Evolutionary conservation across 2,797 vertebrate genomes (phyloP).

Genomic region (Urocyon cinereoargenteus): DNA sequence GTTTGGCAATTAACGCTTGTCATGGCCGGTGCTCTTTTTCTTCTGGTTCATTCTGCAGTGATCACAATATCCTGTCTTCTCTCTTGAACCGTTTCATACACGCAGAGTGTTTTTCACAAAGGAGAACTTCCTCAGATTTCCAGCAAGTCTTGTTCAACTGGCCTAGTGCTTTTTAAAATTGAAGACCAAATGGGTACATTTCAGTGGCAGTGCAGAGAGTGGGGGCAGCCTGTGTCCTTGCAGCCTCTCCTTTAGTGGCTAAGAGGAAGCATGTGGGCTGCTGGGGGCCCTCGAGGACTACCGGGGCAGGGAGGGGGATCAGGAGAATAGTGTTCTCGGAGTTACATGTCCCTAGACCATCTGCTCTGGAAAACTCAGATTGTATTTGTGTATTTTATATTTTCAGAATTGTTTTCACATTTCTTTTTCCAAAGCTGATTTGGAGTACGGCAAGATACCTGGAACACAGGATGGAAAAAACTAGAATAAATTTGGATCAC

Average conservation of each 20-base stretch:
- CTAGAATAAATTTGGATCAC: background rate
- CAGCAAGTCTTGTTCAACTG: background rate
- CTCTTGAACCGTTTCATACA: background rate
- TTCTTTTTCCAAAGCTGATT: conserved; percentile 52
- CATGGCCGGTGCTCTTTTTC: background rate
- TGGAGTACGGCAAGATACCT: background rate
- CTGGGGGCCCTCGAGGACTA: no score
- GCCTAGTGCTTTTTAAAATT: background rate
- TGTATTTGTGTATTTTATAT: background rate
- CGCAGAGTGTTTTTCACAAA: background rate
- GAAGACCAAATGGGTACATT: background rate
- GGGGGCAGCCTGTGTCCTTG: background rate
- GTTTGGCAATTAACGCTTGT: background rate
- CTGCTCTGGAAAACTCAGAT: background rate
- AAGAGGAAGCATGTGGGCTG: background rate
- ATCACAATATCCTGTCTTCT: background rate
- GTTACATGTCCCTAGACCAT: background rate
- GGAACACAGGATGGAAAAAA: background rate
- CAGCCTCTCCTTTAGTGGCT: no score
- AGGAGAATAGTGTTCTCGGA: background rate
- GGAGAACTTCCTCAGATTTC: background rate
- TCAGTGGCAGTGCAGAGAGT: accelerated
- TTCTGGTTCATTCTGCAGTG: background rate
- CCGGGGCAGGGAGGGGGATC: background rate
- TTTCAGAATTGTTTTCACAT: conserved; percentile 27